Evolutionary conservation across 2,797 vertebrate genomes (phyloP), one percentile per base, ranked within the genome.

Genomic region (Diplodus puntazzo): DNA sequence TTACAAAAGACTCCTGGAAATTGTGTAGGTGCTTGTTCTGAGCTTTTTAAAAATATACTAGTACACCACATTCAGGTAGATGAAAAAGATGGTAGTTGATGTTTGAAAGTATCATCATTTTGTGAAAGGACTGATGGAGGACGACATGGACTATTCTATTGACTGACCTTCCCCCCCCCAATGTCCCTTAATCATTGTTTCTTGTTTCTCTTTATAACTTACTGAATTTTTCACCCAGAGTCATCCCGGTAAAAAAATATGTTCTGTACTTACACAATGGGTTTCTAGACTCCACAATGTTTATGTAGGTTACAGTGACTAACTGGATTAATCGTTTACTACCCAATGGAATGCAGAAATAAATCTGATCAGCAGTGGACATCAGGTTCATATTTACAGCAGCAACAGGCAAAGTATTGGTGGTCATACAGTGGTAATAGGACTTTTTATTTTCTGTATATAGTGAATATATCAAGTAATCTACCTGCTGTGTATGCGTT

Each of bases 401-500:
- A 43, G 27, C 11, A 60, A 23, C 21, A n/a, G 23, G 16, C 0
- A 18, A 20, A 2, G 11, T 55, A 50, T 39, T 27, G 12, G 34
- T 17, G 42, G 42, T 55, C 6, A 11, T 11, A 17, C 0, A 3
- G 46, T 30, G 18, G 18, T 21, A 55, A 43, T 25, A 4, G 21
- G 52, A 64, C 17, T 30, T 64, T 69, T 42, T n/a, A 9, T 67
- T 49, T 65, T 61, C 30, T 67, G 59, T 73, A 61, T 42, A 23
- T 74, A 14, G 55, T 61, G 23, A 75, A 57, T 39, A 62, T 42
- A 46, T 18, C 20, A 30, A 59, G 61, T 66, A 61, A 60, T 27
- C 21, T 45, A 61, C 16, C 27, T 69, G 67, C 43, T 71, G 42
- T 69, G 20, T 6, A 61, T 21, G n/a, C 30, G 53, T 62, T 69